Percentiles rank a stretch among this genome's conserved stretches.
Evolutionary conservation across 2,797 vertebrate species (phyloP).

Genomic region (Lithobates sylvaticus): DNA sequence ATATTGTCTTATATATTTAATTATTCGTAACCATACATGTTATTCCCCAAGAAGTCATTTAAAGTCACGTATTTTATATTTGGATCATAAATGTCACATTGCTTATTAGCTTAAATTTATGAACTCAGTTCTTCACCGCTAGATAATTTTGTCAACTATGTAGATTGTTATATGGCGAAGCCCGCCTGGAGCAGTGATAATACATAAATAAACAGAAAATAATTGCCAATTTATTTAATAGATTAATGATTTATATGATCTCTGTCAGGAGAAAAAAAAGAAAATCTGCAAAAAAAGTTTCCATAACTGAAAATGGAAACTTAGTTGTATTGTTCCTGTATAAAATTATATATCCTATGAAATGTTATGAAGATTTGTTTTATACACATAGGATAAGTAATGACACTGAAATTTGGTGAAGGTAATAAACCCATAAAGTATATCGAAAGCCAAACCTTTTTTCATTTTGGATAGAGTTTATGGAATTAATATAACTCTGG

Average conservation of each 20-base stretch:
- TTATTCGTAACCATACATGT: neutral
- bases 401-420: too few species aligned
- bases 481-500: too few species aligned
- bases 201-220: constrained; percentile 23
- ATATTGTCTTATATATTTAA: neutral
- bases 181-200: neutral
- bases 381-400: too few species aligned
- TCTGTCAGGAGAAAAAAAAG: neutral
- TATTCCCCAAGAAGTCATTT: neutral
- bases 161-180: neutral
- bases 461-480: too few species aligned
- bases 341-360: too few species aligned
- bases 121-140: neutral
- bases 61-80: neutral
- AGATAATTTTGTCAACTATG: constrained; percentile 7
- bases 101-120: constrained; percentile 43
- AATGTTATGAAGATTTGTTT: too few species aligned
- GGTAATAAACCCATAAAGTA: too few species aligned
- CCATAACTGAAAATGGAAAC: neutral
- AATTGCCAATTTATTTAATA: constrained; percentile 18
- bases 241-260: constrained; percentile 12
- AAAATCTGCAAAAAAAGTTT: neutral
- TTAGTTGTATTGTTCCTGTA: neutral
- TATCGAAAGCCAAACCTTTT: too few species aligned
- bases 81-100: constrained; percentile 38